Percentiles rank a stretch among this genome's conserved stretches.
Evolutionary conservation across 2,888 invertebrate species (phyloP).

Genomic region (Scrobipalpa atriplicella): DNA sequence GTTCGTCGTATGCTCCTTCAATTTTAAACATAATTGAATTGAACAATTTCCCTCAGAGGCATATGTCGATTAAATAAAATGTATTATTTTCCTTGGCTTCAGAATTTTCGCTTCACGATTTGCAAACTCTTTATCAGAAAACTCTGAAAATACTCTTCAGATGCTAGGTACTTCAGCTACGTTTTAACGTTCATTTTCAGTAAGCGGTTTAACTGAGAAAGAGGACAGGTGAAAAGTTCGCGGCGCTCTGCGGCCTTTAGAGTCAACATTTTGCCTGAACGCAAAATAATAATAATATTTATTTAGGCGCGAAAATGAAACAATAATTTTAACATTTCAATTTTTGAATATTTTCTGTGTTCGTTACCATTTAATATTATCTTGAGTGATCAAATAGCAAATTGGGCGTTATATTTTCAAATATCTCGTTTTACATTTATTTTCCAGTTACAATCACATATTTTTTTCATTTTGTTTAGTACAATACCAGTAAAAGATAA

Average conservation of each 20-base stretch:
- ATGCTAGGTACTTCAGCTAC: background rate
- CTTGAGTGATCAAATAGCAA: background rate
- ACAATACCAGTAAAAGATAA: too few relatives aligned
- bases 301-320: conserved; percentile 7
- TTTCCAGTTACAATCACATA: too few relatives aligned
- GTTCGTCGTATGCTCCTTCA: too few relatives aligned
- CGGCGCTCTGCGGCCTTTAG: conserved; percentile 31
- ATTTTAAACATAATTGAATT: too few relatives aligned
- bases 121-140: background rate
- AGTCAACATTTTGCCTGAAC: conserved; percentile 20
- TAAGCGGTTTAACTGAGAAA: conserved; percentile 64
- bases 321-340: background rate
- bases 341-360: background rate
- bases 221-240: conserved; percentile 61
- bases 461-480: too few relatives aligned
- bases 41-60: too few relatives aligned
- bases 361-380: background rate
- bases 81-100: background rate
- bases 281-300: conserved; percentile 3
- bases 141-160: background rate
- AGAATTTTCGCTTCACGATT: background rate
- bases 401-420: background rate
- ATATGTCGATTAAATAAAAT: too few relatives aligned
- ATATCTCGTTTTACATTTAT: background rate
- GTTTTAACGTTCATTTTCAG: conserved; percentile 53